Conservation (phyloP, 2,113 vertebrate genomes). For the Phylloscopus trochiloides region DNA sequence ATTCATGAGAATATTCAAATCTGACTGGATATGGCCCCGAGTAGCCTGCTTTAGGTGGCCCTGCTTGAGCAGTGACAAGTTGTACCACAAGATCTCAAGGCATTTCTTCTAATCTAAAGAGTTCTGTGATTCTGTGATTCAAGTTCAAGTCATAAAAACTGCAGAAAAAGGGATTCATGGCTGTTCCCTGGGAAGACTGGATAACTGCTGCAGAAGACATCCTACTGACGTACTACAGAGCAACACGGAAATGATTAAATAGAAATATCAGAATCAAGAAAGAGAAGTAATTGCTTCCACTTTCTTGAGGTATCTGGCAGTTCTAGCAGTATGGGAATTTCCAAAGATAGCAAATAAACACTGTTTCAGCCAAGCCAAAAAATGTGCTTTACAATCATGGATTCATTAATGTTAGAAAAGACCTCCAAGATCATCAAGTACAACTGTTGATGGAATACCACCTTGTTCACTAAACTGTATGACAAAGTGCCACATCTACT, state of each 20-base stretch:
- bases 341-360: background rate
- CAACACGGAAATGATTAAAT: background rate
- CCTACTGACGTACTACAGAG: background rate
- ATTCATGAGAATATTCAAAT: background rate
- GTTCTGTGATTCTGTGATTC: background rate
- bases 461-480: background rate
- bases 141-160: background rate
- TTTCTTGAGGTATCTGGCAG: background rate
- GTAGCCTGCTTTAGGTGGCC: no score
- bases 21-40: background rate
- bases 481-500: background rate
- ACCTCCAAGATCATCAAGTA: background rate
- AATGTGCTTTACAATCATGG: background rate
- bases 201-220: background rate
- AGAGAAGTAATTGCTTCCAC: background rate
- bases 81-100: background rate
- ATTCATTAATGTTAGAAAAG: background rate
- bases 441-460: background rate
- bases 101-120: background rate
- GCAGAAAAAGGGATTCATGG: background rate
- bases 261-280: background rate
- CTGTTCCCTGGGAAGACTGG: background rate
- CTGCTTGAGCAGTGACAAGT: background rate
- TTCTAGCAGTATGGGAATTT: background rate
- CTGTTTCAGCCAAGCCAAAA: background rate